Evolutionary conservation across 2,797 vertebrate genomes (phyloP), one percentile per base, ranked within the genome.

Genomic region (Odontamblyopus rebecca): DNA sequence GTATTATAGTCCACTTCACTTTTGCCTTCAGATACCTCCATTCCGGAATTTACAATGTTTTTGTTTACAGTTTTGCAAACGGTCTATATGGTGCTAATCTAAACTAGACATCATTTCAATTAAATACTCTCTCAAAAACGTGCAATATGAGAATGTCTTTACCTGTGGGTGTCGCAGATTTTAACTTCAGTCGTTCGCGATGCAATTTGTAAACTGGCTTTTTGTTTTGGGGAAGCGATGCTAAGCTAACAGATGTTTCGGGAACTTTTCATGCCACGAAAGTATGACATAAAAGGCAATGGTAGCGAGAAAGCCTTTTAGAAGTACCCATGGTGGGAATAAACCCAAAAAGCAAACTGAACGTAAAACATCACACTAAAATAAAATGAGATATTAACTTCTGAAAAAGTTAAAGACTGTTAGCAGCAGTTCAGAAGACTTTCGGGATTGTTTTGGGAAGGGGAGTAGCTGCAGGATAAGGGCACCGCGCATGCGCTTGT

Each of bases 381-480:
- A n/a, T 12, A 7, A 64, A 29, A 15, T 16, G 15, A 30, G 32
- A 70, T 6, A 38, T 15, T 7, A 71, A 81, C 64, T 77, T 16
- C 23, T 35, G 59, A 0, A 61, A 3, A 4, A 15, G 44, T 48
- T 15, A 15, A 48, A 48, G 4, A 48, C 44, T 62, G 67, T n/a
- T 69, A 74, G 71, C 9, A 73, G 80, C 76, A 77, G 77, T 81
- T 73, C 26, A 16, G 62, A 65, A 70, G 86, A 84, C 70, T 89
- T 91, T 89, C 82, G 86, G 89, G 77, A 80, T 68, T 88, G 90
- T 89, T 91, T 85, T 87, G 85, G 86, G 75, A 85, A 66, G 65
- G 73, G 9, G 86, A 86, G 87, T 2, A 74, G 72, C 82, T 88
- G 71, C 48, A 71, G 77, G 32, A 75, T 1, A 0, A 30, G 0